Conservation (phyloP, 2,797 vertebrate genomes). For the Schizothorax lantsangensis region DNA sequence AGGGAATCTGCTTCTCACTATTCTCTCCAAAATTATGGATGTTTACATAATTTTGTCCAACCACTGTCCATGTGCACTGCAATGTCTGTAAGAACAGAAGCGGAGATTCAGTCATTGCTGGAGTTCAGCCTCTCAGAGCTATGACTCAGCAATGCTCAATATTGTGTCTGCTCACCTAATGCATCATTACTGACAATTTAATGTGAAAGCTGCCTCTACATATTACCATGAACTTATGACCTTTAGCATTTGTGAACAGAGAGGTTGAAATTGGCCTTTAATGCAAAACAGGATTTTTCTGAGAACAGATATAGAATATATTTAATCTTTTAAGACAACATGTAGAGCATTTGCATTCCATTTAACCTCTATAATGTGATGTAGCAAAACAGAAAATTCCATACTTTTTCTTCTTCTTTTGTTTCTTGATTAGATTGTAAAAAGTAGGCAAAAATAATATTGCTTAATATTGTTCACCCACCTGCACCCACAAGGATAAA, state of each 20-base stretch:
- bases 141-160: constrained; percentile 37
- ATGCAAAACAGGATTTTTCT: constrained; percentile 19
- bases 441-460: neutral
- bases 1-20: neutral
- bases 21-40: neutral
- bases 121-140: constrained; percentile 10
- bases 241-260: neutral
- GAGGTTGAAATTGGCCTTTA: neutral
- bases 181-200: constrained; percentile 5
- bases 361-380: neutral
- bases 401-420: neutral
- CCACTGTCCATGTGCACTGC: neutral
- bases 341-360: neutral
- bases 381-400: neutral
- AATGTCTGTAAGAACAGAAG: neutral
- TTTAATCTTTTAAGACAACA: constrained; percentile 13
- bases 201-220: constrained; percentile 4
- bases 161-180: constrained; percentile 7
- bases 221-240: neutral
- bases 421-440: neutral
- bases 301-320: neutral
- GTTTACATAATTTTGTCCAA: neutral
- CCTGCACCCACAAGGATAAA: neutral
- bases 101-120: neutral
- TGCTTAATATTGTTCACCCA: constrained; percentile 14